Percentiles rank a stretch among this genome's conserved stretches.
Evolutionary conservation across 2,113 vertebrate genomes (phyloP).

Genomic region (Oncorhynchus keta): DNA sequence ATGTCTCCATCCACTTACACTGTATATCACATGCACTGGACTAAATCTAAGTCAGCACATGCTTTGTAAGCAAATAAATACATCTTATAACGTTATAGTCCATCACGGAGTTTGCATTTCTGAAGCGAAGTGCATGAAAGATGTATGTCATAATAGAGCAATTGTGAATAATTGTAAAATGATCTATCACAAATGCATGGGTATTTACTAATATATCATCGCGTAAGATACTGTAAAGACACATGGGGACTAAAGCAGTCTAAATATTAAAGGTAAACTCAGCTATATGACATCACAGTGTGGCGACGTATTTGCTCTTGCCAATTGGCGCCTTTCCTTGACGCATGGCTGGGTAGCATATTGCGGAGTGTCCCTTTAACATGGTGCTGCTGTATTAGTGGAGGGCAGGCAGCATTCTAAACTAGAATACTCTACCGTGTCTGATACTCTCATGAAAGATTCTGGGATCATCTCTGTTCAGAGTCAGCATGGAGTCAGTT

Average conservation of each 20-base stretch:
- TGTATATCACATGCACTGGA: constrained; percentile 64
- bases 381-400: too few relatives aligned
- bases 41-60: constrained; percentile 51
- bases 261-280: too few relatives aligned
- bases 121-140: constrained; percentile 37
- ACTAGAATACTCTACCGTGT: constrained; percentile 2
- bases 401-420: not conserved
- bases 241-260: too few relatives aligned
- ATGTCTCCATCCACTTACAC: constrained; percentile 37
- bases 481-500: not conserved
- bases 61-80: constrained; percentile 36
- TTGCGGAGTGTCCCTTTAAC: too few relatives aligned
- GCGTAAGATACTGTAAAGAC: not conserved
- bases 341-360: constrained; percentile 6
- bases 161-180: not conserved
- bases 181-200: not conserved
- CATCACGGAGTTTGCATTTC: constrained; percentile 36
- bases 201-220: not conserved
- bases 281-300: too few relatives aligned
- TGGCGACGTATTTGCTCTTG: too few relatives aligned
- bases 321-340: too few relatives aligned
- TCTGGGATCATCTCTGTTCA: constrained; percentile 4
- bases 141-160: not conserved
- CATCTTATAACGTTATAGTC: constrained; percentile 6
- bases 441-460: constrained; percentile 5